Percentiles rank a stretch among this genome's conserved stretches.
These are phyloP conservation scores for Pteronotus mesoamericanus DNA, from an alignment of 2,797 vertebrate species.

Conservation along the genomic window DNA sequence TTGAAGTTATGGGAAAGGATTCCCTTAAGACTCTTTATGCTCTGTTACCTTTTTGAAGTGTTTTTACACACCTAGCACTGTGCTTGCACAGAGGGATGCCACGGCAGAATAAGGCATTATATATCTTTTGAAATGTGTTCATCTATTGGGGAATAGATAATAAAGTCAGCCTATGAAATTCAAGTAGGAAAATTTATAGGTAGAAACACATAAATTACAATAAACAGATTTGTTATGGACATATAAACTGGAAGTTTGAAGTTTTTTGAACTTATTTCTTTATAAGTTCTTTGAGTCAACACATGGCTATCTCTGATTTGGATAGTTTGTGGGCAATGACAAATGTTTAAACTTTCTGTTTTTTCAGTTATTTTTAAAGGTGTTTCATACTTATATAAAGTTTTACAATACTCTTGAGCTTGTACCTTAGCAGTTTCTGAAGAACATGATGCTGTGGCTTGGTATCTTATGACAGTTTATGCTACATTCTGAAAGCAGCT, in stretches of 20 bases:
- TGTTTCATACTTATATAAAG: neutral
- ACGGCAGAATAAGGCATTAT: neutral
- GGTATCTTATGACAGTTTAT: neutral
- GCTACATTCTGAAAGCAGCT: neutral
- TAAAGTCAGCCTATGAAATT: neutral
- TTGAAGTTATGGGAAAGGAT: neutral
- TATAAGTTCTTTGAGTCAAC: neutral
- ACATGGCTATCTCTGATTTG: neutral
- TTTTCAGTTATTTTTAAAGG: neutral
- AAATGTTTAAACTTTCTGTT: neutral
- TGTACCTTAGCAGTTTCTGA: neutral
- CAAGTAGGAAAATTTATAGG: neutral
- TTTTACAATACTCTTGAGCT: neutral
- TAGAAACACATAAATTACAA: neutral
- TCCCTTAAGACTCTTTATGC: neutral
- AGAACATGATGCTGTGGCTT: neutral
- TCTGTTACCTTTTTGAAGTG: neutral
- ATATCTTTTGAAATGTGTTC: neutral
- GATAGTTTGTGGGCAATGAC: neutral
- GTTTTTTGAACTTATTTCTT: neutral
- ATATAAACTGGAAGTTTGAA: neutral
- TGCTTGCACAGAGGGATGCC: neutral
- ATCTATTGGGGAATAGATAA: neutral
- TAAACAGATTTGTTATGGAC: neutral
- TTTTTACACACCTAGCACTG: neutral